phyloP scores from a whole-genome alignment of 2,113 vertebrate species.

The rat (Rattus norvegicus) region DNA sequence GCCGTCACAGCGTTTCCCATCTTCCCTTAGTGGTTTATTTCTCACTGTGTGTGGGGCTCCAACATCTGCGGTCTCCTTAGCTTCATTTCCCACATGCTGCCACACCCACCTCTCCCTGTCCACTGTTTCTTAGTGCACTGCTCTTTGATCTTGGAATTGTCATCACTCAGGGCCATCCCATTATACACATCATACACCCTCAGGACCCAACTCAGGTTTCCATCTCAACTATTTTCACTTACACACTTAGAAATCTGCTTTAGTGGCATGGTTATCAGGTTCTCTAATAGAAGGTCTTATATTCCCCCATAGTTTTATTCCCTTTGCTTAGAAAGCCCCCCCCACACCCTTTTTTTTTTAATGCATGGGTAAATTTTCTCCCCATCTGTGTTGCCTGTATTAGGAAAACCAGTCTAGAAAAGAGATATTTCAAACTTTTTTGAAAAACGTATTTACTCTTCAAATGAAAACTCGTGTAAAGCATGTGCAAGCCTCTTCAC shows the following conservation, averaged over 20 bases:
- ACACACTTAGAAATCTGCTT: not conserved
- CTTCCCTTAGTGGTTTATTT: not conserved
- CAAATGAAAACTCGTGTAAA: not conserved
- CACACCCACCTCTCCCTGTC: not conserved
- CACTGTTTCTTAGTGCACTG: not conserved
- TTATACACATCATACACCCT: no score
- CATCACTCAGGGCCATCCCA: not conserved
- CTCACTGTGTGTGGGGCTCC: not conserved
- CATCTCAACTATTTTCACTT: not conserved
- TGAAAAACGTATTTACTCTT: not conserved
- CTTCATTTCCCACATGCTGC: not conserved
- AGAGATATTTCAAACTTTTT: not conserved
- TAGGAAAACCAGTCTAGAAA: not conserved
- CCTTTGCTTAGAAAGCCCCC: not conserved
- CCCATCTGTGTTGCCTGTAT: not conserved
- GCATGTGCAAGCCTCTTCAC: not conserved
- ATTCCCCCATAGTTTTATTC: not conserved
- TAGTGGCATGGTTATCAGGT: not conserved
- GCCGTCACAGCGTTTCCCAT: not conserved
- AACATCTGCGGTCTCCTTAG: not conserved
- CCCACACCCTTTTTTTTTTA: not conserved
- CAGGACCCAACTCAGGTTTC: not conserved
- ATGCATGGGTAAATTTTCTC: not conserved
- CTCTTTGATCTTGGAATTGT: not conserved
- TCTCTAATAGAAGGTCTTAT: not conserved